Percentiles rank a stretch among this genome's conserved stretches.
These are phyloP conservation scores for Epicauta chinensis DNA, from an alignment of 1,140 invertebrate genomes.

Conservation along the genomic window DNA sequence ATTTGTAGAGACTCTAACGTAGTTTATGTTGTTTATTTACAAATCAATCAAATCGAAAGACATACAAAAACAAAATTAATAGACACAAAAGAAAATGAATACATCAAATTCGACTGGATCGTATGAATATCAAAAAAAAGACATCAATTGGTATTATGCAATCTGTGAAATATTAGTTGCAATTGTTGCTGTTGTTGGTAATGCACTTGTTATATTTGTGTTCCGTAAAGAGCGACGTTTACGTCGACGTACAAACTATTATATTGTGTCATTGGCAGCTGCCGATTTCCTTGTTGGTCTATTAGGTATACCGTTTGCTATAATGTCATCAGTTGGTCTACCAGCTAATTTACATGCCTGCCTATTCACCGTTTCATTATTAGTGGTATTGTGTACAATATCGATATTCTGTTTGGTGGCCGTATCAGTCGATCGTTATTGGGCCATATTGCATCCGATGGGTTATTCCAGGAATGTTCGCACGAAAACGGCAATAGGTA, in stretches of 20 bases:
- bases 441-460: constrained; percentile 87
- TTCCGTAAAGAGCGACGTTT: constrained; percentile 71
- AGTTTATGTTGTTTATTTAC: too few species aligned
- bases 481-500: constrained; percentile 75
- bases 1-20: too few species aligned
- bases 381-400: constrained; percentile 84
- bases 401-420: constrained; percentile 88
- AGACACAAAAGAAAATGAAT: too few species aligned
- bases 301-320: constrained; percentile 78
- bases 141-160: constrained; percentile 62
- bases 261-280: constrained; percentile 80
- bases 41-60: too few species aligned
- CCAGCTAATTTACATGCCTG: constrained; percentile 75
- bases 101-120: not conserved
- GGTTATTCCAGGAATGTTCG: constrained; percentile 80
- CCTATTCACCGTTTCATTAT: constrained; percentile 77
- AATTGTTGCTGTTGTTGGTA: constrained; percentile 72
- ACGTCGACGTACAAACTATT: constrained; percentile 80
- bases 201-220: constrained; percentile 77
- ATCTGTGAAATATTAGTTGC: constrained; percentile 75
- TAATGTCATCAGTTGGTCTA: constrained; percentile 67
- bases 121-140: constrained; percentile 25
- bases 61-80: too few species aligned
- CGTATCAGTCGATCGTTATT: constrained; percentile 85
- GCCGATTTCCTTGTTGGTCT: constrained; percentile 78